Percentiles rank a stretch among this genome's conserved stretches.
Conservation (phyloP, 2,888 invertebrate species). For the Eristalis arbustorum region DNA sequence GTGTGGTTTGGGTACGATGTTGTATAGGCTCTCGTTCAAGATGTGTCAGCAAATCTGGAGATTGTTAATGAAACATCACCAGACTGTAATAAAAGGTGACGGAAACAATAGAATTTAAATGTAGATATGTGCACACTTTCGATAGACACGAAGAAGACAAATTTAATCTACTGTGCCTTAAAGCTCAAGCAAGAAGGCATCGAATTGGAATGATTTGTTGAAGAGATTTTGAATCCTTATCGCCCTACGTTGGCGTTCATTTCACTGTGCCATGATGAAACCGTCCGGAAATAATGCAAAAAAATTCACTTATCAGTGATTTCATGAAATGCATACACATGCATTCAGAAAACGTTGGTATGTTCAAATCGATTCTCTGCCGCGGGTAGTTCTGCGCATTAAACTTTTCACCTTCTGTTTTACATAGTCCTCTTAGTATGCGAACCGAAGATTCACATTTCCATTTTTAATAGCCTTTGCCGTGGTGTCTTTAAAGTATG, state of each 20-base stretch:
- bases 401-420: background rate
- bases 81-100: background rate
- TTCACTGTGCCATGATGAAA: background rate
- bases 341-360: background rate
- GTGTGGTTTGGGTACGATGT: background rate
- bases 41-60: background rate
- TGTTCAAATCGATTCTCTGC: background rate
- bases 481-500: background rate
- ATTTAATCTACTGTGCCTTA: too few relatives aligned
- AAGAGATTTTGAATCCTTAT: background rate
- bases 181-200: too few relatives aligned
- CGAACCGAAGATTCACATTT: background rate
- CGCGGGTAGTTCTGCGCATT: background rate
- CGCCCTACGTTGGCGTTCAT: background rate
- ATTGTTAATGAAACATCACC: background rate
- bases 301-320: background rate
- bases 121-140: background rate
- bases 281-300: background rate
- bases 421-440: background rate
- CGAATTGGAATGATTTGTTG: too few relatives aligned
- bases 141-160: too few relatives aligned
- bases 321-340: background rate
- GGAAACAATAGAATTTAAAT: background rate
- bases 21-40: background rate
- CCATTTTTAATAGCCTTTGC: background rate